phyloP scores from a whole-genome alignment of 2,113 vertebrate species.

The Struthio camelus region DNA sequence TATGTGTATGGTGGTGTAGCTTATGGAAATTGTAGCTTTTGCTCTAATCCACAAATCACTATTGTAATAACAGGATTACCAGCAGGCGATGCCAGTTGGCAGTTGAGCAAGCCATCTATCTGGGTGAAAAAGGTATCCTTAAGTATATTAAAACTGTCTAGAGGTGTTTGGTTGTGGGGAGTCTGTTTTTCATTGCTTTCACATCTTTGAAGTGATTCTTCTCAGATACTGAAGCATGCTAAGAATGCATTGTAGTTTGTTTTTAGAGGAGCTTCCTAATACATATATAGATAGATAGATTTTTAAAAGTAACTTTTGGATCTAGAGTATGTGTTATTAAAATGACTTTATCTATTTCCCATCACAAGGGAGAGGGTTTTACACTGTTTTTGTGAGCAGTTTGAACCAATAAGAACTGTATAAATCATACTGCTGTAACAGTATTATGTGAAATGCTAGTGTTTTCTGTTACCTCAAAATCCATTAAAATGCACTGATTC shows the following conservation, averaged over 20 bases:
- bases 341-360: neutral
- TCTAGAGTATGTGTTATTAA: neutral
- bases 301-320: neutral
- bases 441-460: neutral
- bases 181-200: neutral
- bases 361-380: neutral
- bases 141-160: neutral
- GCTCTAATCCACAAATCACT: neutral
- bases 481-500: neutral
- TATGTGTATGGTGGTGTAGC: neutral
- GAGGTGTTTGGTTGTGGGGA: neutral
- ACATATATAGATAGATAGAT: neutral
- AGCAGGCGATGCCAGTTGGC: constrained; percentile 89
- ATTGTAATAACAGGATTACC: constrained; percentile 75
- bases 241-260: neutral
- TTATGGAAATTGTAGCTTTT: neutral
- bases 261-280: neutral
- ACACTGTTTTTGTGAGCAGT: neutral
- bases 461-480: neutral
- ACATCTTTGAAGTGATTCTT: neutral
- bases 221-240: neutral
- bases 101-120: constrained; percentile 80
- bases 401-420: neutral
- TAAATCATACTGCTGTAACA: neutral
- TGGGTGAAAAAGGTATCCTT: constrained; percentile 81